These are phyloP conservation scores for Cryptomyrus ogoouensis DNA, from an alignment of 2,113 vertebrate genomes.

Conservation along the genomic window DNA sequence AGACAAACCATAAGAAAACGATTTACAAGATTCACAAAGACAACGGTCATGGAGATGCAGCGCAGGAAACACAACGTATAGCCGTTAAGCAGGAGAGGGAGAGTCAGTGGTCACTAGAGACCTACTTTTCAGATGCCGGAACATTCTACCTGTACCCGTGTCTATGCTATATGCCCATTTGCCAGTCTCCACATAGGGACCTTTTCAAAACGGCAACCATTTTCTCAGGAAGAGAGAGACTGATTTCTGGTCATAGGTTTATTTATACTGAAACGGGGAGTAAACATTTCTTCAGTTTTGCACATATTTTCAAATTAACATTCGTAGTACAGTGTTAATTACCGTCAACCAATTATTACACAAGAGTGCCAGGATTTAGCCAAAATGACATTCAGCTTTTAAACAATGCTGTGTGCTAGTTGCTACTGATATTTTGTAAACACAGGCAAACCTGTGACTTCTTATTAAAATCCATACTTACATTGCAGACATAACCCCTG, in stretches of 20 bases:
- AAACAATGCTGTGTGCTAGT: neutral
- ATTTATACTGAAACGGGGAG: neutral
- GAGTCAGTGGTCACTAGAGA: neutral
- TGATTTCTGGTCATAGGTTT: neutral
- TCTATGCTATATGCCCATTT: neutral
- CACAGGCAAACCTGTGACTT: neutral
- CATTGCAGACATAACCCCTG: neutral
- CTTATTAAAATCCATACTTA: neutral
- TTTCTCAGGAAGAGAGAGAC: neutral
- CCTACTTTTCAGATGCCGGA: neutral
- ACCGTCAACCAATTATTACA: neutral
- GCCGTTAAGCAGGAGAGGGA: neutral
- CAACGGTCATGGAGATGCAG: neutral
- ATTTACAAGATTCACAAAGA: neutral
- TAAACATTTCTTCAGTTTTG: slow-evolving; percentile 1
- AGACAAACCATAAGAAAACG: neutral
- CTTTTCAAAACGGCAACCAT: neutral
- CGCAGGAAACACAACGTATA: neutral
- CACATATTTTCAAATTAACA: neutral
- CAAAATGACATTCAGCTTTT: neutral
- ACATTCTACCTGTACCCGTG: neutral
- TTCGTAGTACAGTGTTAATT: neutral
- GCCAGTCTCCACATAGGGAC: neutral
- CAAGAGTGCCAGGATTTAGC: neutral
- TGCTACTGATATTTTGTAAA: neutral